Evolutionary conservation across 2,113 vertebrate genomes (phyloP), one percentile per base, ranked within the genome.

Genomic region (Bostrychus sinensis): DNA sequence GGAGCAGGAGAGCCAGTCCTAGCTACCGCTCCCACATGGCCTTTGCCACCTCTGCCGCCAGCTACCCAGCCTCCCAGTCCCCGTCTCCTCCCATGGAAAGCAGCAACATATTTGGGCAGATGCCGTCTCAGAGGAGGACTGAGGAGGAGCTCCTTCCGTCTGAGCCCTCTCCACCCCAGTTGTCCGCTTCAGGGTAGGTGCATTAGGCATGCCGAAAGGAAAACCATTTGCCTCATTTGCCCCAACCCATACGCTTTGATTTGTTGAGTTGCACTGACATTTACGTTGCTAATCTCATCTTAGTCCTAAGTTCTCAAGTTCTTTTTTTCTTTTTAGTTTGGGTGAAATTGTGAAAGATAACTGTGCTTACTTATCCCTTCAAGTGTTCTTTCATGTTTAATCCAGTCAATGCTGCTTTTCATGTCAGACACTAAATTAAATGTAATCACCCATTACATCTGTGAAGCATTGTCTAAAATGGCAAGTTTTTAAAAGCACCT

Each of bases 161-260:
- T 46, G 95, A 96, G 90, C 91, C 92, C 71, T 95, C 97, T 73
- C 91, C 94, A 84, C 92, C 95, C 83, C 95, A 95, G 77, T 93
- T 96, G 92, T 94, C 96, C 82, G 75, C 95, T 94, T 94, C 96
- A 91, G 96, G 97, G 97, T 98, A 95, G 96, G 97, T 96, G 89
- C 82, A 71, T 1, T 76, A 86, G 85, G 79, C 82, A 86, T 87
- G 56, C 64, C 85, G 77, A 70, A 57, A 84, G 70, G 77, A 72
- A 87, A 62, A 58, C 59, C 74, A 82, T 86, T 81, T 75, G 41
- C 82, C 48, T 80, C 84, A 89, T 89, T 78, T 81, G 80, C 79
- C 67, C 70, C 66, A 75, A 65, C 42, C 60, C 81, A 80, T 87
- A 78, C 72, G 86, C 84, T 88, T 89, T 82, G 22, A 80, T 79